Evolutionary conservation across 2,888 invertebrate genomes (phyloP), one percentile per base, ranked within the genome.

Genomic region (Thelaira solivaga): DNA sequence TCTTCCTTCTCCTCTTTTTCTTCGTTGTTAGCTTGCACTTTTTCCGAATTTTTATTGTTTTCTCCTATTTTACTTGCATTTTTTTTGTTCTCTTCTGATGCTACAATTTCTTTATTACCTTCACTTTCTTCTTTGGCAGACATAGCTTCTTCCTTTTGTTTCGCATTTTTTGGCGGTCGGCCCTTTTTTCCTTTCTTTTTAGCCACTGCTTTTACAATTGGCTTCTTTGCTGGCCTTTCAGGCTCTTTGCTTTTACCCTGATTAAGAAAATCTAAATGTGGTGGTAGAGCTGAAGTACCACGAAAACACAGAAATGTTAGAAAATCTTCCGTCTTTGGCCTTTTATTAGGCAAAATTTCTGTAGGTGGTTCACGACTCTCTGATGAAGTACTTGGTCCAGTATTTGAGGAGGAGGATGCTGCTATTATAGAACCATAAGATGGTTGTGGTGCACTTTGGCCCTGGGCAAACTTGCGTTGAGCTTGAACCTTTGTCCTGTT

Each of bases 381-480:
- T 83, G 92, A 92, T 5, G 93, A 92, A 24, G 93, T 92, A 75
- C 85, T 85, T 1, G 86, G 87, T 1, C 86, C 86, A 41, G 83
- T 79, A 22, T 82, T 81, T 31, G 82, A 82, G 13, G 84, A 83
- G 2, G 86, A 83, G 34, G 84, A 83, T 26, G 84, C 84, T 20
- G 86, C 81, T 22, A 85, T 83, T 29, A 84, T 83, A 22, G 86
- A 83, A 61, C 83, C 84, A 34, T 85, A 87, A 7, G 87, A 84
- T 16, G 87, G 82, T 67, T 88, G 88, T 31, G 92, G 92, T 16
- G 93, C 93, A 81, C 94, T 94, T 89, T 95, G 95, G n/a, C 95
- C 95, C 89, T 95, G 95, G 34, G 96, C 96, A 90, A 96, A 96
- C 89, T 96, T 96, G 78, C 96, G 90, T 89, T 96, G 96, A 45